phyloP scores from a whole-genome alignment of 2,888 invertebrate species.

The Eremobia ochroleuca region DNA sequence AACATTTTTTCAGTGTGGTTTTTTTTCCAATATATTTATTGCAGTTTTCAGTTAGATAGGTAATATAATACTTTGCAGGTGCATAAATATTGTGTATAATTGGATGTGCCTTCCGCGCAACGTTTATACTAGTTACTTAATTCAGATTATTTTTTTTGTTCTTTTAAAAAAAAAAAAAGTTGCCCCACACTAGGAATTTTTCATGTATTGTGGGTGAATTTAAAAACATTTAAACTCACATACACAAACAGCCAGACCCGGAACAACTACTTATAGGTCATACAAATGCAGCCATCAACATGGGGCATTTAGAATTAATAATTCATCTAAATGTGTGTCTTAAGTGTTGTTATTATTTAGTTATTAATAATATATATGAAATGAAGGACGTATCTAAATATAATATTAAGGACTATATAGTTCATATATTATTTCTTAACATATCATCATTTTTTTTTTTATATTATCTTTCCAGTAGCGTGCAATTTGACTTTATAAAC shows the following conservation, averaged over 20 bases:
- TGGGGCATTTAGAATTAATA: not conserved
- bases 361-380: not conserved
- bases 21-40: conserved; percentile 19
- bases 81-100: not conserved
- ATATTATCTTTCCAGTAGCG: not conserved
- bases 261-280: too few species aligned
- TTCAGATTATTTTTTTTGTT: too few species aligned
- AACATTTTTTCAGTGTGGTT: conserved; percentile 4
- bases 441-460: not conserved
- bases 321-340: not conserved
- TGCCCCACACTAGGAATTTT: too few species aligned
- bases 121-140: not conserved
- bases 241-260: too few species aligned
- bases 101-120: not conserved
- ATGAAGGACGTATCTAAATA: not conserved
- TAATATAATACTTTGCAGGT: not conserved
- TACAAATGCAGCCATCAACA: too few species aligned
- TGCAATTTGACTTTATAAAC: not conserved
- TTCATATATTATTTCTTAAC: not conserved
- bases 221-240: too few species aligned
- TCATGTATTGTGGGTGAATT: too few species aligned
- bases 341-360: not conserved
- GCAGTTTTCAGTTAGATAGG: conserved; percentile 5
- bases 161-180: too few species aligned
- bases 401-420: not conserved